Conservation (phyloP, 1,140 invertebrate species). For the Proales similis region DNA sequence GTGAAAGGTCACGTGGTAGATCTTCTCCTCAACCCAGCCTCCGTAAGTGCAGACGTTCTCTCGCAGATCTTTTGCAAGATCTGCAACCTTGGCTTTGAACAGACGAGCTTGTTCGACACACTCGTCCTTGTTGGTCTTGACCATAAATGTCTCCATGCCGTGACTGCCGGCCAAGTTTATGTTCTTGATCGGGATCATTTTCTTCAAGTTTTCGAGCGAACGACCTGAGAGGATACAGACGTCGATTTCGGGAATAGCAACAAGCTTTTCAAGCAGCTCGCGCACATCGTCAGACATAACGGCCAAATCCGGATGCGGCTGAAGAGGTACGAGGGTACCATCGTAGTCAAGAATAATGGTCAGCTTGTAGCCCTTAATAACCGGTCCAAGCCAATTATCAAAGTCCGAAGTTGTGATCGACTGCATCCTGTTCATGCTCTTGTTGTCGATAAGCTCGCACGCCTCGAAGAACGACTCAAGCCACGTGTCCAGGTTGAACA, state of each 20-base stretch:
- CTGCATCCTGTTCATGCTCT: constrained; percentile 22
- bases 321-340: constrained; percentile 76
- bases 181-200: constrained; percentile 4
- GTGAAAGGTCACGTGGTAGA: constrained; percentile 75
- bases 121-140: constrained; percentile 75
- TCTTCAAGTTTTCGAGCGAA: constrained; percentile 27
- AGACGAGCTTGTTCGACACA: constrained; percentile 59
- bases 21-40: constrained; percentile 85
- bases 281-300: constrained; percentile 70
- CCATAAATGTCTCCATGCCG: constrained; percentile 76
- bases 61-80: constrained; percentile 68
- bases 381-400: constrained; percentile 39
- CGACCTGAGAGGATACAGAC: constrained; percentile 21
- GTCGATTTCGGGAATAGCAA: constrained; percentile 12
- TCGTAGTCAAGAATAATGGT: constrained; percentile 79
- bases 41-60: constrained; percentile 76
- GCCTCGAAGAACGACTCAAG: constrained; percentile 70
- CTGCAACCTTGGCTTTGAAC: constrained; percentile 60
- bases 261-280: constrained; percentile 16
- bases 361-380: constrained; percentile 69
- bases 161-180: constrained; percentile 62
- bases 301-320: constrained; percentile 77
- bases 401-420: constrained; percentile 22
- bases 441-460: constrained; percentile 40
- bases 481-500: constrained; percentile 77